phyloP scores from a whole-genome alignment of 2,797 vertebrate species.

The Acomys russatus region DNA sequence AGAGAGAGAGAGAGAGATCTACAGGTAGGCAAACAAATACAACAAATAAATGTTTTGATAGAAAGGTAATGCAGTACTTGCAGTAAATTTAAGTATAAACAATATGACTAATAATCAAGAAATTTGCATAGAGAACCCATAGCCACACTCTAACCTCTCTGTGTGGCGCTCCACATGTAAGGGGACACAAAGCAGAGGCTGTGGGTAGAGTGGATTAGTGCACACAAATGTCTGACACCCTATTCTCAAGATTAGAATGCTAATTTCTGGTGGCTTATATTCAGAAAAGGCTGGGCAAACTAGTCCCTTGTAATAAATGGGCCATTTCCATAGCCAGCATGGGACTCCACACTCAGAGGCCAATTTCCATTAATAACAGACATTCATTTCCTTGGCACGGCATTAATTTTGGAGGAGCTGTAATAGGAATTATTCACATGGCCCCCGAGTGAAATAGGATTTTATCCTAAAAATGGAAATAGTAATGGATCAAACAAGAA shows the following conservation, averaged over 20 bases:
- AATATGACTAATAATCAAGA: neutral
- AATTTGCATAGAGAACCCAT: neutral
- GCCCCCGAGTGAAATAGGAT: constrained; percentile 5
- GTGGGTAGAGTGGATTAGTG: neutral
- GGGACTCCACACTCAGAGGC: neutral
- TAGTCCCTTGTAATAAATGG: neutral
- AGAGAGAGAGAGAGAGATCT: neutral
- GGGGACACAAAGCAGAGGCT: neutral
- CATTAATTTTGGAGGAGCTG: constrained; percentile 34
- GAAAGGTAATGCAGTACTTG: neutral
- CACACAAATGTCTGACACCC: neutral
- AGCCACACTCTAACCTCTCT: neutral
- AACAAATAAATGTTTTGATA: neutral
- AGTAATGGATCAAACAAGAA: constrained; percentile 4
- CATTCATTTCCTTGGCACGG: neutral
- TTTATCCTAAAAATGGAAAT: constrained; percentile 40
- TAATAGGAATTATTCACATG: neutral
- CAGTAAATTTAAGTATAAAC: neutral
- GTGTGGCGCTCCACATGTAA: neutral
- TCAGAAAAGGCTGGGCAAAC: neutral
- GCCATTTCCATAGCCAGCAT: neutral
- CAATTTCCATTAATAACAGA: neutral
- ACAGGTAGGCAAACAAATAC: neutral
- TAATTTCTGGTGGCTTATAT: neutral
- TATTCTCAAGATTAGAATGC: neutral